A percentile compares a stretch with the other conserved stretches of the same genome.
These are phyloP conservation scores for Grapholita molesta DNA, from an alignment of 1,140 invertebrate genomes.

Conservation along the genomic window DNA sequence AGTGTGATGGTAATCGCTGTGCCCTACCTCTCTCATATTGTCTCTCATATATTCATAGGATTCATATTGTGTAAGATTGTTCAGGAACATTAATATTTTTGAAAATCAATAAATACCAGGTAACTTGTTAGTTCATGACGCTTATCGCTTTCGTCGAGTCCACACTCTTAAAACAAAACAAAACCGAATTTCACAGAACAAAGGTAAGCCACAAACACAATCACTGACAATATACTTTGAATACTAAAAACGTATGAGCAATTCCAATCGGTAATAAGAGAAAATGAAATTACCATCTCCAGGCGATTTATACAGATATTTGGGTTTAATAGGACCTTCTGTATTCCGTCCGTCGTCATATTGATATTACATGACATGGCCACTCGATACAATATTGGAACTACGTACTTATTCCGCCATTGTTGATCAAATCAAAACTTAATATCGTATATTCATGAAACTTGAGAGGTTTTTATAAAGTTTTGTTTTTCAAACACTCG, in stretches of 20 bases:
- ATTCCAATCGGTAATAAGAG: not conserved
- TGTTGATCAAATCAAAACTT: not conserved
- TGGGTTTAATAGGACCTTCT: constrained; percentile 27
- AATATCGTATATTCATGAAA: too few relatives aligned
- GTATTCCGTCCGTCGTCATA: constrained; percentile 25
- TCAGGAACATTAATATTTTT: too few relatives aligned
- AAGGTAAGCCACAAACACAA: not conserved
- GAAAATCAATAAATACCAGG: too few relatives aligned
- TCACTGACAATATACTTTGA: not conserved
- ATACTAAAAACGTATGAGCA: not conserved
- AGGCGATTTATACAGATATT: constrained; percentile 22
- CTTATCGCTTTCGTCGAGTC: too few relatives aligned
- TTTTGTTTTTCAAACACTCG: too few relatives aligned
- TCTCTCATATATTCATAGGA: too few relatives aligned
- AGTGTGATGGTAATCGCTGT: too few relatives aligned
- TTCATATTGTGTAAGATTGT: too few relatives aligned
- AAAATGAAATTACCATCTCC: not conserved
- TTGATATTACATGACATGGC: constrained; percentile 18
- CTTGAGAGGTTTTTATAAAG: too few relatives aligned
- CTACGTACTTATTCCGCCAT: not conserved
- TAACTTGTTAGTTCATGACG: too few relatives aligned
- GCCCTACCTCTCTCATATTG: too few relatives aligned
- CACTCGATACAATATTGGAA: not conserved
- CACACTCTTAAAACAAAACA: not conserved
- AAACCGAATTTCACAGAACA: not conserved